These are phyloP conservation scores for Muschampia plurimacula DNA, from an alignment of 2,888 invertebrate genomes.

Conservation along the genomic window DNA sequence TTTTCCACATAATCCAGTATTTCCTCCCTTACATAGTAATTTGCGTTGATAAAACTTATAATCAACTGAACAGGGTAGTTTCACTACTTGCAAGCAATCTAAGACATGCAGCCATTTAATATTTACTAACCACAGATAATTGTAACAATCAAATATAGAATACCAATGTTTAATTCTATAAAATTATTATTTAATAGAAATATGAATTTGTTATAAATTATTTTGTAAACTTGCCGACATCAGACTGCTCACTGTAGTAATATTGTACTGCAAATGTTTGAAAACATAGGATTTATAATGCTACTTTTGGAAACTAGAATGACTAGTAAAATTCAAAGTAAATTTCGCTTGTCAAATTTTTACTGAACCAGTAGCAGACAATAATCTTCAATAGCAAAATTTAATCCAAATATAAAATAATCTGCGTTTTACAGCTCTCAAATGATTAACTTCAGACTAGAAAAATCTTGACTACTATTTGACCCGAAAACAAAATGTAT, in stretches of 20 bases:
- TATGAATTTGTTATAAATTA: background rate
- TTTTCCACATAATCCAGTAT: conserved; percentile 13
- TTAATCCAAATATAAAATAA: background rate
- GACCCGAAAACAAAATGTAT: background rate
- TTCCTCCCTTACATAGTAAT: conserved; percentile 20
- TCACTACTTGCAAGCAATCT: conserved; percentile 38
- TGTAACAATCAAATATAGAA: conserved; percentile 32
- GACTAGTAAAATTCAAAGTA: conserved; percentile 3
- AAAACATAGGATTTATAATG: background rate
- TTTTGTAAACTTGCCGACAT: conserved; percentile 4
- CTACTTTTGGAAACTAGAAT: background rate
- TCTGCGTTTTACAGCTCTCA: background rate
- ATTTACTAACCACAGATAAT: conserved; percentile 20
- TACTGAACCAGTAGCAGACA: background rate
- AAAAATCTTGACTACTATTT: conserved; percentile 7
- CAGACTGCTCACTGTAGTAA: background rate
- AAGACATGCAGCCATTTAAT: conserved; percentile 36
- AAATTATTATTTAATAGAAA: conserved; percentile 21
- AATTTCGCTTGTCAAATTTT: background rate
- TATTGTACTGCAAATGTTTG: background rate
- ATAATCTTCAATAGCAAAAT: background rate
- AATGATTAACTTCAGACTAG: conserved; percentile 6
- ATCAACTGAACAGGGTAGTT: conserved; percentile 30
- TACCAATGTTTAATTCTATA: conserved; percentile 16
- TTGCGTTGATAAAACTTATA: conserved; percentile 15